Evolutionary conservation across 1,140 invertebrate species (phyloP), one percentile per base, ranked within the genome.

Genomic region (Fopius arisanus): DNA sequence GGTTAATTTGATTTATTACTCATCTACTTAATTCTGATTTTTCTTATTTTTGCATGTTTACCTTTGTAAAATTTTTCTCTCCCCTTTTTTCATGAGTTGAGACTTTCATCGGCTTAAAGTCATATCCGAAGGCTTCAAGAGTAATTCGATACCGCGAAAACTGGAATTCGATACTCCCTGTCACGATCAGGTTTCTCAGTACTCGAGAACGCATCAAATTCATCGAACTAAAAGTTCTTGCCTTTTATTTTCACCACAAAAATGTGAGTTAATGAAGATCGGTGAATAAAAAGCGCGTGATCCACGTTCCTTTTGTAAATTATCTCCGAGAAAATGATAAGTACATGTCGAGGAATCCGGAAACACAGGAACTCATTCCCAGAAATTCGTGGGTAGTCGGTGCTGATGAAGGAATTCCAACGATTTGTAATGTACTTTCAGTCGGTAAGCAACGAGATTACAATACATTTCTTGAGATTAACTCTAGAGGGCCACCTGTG

Each of bases 81-180:
- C 4, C 14, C 26, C 14, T 59, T 59, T 16, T 12, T 28, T 59
- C 26, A 21, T 26, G 7, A 14, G 3, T 37, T 1, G 33, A 37
- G 33, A 26, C 19, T 59, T 26, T 59, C 54, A 59, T 59, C 54
- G 21, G 54, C 54, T 59, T 59, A 59, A 59, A 59, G 54, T 59
- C 54, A 59, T 59, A 59, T 59, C 41, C 54, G 41, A 29, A n/a
- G 26, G 28, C 66, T 68, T 26, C 0, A 5, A n/a, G 40, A 41
- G 67, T 43, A 51, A 69, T 28, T 23, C 28, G 67, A 69, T 54
- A 54, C 48, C 26, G 21, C 29, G 67, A 69, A 51, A 69, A 51
- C 9, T 69, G 33, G 67, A 69, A 69, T 69, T 69, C 67, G 67
- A 69, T 69, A 69, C 67, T 54, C 40, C 54, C 23, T 26, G 54